A percentile compares a stretch with the other conserved stretches of the same genome.
These are phyloP conservation scores for Microcebus jonahi DNA, from an alignment of 2,113 vertebrate species.

Conservation along the genomic window DNA sequence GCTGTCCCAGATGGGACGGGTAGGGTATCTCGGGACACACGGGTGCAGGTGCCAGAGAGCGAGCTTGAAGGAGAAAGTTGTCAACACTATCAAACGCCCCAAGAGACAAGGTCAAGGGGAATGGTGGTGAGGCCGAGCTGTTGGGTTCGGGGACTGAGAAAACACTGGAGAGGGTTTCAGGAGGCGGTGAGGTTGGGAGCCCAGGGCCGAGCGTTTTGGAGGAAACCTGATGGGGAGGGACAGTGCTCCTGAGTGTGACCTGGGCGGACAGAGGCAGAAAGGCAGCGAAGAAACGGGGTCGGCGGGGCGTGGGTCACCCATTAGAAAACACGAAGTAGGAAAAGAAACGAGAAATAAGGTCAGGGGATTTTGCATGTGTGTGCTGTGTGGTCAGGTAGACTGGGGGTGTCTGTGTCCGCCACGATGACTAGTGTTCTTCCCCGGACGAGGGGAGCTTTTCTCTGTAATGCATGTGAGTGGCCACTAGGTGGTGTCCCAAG, in stretches of 20 bases:
- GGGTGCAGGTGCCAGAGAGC: too few species aligned
- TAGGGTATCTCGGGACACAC: background rate
- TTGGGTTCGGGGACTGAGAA: background rate
- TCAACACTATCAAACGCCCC: background rate
- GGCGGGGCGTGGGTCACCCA: too few species aligned
- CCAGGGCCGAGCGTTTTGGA: fast-evolving
- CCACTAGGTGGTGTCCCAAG: conserved; percentile 48
- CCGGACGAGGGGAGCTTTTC: background rate
- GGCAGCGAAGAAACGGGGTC: background rate
- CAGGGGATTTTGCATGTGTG: background rate
- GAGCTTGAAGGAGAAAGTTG: background rate
- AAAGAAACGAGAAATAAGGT: background rate
- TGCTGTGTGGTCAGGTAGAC: background rate
- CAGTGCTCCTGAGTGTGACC: background rate
- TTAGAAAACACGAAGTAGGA: too few species aligned
- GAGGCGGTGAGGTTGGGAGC: background rate
- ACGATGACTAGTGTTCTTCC: background rate
- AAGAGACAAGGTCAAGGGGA: background rate
- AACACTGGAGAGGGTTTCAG: too few species aligned
- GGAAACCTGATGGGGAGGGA: background rate
- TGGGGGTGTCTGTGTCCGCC: fast-evolving
- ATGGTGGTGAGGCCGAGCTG: fast-evolving
- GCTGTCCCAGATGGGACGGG: fast-evolving
- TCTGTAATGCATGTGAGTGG: background rate
- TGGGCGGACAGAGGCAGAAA: background rate